phyloP scores from a whole-genome alignment of 2,113 vertebrate species.

The Peromyscus californicus region DNA sequence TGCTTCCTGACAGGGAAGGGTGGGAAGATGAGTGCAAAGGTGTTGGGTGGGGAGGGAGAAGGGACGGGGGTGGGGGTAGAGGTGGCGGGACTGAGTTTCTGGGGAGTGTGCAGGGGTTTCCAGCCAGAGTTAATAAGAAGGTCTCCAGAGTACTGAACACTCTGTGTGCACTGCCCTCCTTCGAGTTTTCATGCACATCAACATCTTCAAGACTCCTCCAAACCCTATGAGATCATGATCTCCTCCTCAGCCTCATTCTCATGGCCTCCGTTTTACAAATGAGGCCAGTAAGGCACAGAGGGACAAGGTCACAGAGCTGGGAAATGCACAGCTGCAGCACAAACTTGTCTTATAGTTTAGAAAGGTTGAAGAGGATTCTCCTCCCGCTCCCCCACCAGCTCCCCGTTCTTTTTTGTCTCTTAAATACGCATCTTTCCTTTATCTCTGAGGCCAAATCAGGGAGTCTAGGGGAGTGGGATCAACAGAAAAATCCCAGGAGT shows the following conservation, averaged over 20 bases:
- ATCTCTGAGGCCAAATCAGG: not conserved
- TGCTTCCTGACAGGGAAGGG: not conserved
- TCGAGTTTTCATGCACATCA: fast-evolving
- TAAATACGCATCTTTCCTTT: not conserved
- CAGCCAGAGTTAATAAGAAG: not conserved
- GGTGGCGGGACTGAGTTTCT: not conserved
- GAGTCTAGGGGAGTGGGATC: not conserved
- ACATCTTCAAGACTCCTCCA: not conserved
- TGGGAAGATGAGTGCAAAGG: not conserved
- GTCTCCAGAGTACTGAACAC: fast-evolving
- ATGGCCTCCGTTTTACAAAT: not conserved
- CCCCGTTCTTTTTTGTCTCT: not conserved
- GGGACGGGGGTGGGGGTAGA: not conserved
- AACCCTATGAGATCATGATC: not conserved
- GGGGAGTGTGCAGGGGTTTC: not conserved
- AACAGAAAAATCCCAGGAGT: not conserved
- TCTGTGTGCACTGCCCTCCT: no score
- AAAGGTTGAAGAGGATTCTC: fast-evolving
- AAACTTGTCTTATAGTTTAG: not conserved
- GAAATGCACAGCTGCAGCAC: not conserved
- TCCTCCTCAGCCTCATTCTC: not conserved
- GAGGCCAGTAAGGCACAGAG: not conserved
- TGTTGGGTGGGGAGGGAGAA: not conserved
- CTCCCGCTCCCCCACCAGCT: not conserved
- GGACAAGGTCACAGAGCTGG: not conserved